A percentile compares a stretch with the other conserved stretches of the same genome.
Conservation (phyloP, 2,113 vertebrate species). For the Apodemus sylvaticus region DNA sequence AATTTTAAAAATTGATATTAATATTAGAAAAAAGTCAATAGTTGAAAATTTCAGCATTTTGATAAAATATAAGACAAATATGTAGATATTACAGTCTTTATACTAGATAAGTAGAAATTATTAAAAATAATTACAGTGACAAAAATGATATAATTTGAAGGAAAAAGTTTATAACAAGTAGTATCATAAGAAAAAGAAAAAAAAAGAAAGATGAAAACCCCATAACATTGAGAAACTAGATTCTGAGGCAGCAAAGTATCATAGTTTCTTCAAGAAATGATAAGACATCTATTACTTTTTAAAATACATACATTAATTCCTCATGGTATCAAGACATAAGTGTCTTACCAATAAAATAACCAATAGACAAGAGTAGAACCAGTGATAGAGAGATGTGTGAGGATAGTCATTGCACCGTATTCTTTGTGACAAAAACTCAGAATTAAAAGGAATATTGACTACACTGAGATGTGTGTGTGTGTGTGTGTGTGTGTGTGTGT, state of each 20-base stretch:
- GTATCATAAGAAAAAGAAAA: slow-evolving; percentile 25
- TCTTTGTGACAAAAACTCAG: slow-evolving; percentile 36
- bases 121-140: slow-evolving; percentile 4
- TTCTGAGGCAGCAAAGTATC: slow-evolving; percentile 23
- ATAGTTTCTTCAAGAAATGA: not conserved
- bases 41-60: not conserved
- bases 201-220: not conserved
- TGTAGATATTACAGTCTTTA: not conserved
- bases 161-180: not conserved
- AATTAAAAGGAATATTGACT: not conserved
- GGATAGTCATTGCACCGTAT: not conserved
- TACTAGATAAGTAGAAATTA: slow-evolving; percentile 14
- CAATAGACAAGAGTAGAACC: not conserved
- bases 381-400: not conserved
- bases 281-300: not conserved
- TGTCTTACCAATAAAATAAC: not conserved
- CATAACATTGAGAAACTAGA: slow-evolving; percentile 15
- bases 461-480: not conserved
- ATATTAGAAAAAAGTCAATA: slow-evolving; percentile 1
- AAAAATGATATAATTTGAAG: not conserved
- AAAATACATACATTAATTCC: not conserved
- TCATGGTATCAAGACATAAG: no score
- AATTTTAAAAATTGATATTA: slow-evolving; percentile 17
- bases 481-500: no score
- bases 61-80: not conserved